These are phyloP conservation scores for Cenopis cana DNA, from an alignment of 2,888 invertebrate genomes.

Conservation along the genomic window DNA sequence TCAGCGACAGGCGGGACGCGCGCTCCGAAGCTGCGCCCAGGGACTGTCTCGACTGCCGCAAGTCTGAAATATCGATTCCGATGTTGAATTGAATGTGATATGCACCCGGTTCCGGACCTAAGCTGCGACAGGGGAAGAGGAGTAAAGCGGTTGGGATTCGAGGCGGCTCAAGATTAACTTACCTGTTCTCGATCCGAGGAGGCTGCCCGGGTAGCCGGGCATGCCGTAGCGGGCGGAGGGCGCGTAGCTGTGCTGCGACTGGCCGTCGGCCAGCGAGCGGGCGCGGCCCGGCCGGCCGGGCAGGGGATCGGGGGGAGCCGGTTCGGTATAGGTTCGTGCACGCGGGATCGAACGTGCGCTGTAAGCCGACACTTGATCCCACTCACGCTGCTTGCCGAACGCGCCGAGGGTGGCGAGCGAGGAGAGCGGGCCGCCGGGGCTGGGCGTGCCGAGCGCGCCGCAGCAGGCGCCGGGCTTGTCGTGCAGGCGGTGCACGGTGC, in stretches of 20 bases:
- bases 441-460: constrained; percentile 89
- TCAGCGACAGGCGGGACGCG: constrained; percentile 90
- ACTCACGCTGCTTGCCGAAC: constrained; percentile 93
- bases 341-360: constrained; percentile 95
- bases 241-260: constrained; percentile 95
- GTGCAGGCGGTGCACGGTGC: constrained; percentile 90
- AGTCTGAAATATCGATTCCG: constrained; percentile 83
- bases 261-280: constrained; percentile 94
- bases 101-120: constrained; percentile 36
- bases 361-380: constrained; percentile 92
- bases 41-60: constrained; percentile 94
- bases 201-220: constrained; percentile 90
- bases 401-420: constrained; percentile 93
- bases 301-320: constrained; percentile 88
- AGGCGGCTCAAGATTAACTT: constrained; percentile 54
- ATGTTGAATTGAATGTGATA: not conserved
- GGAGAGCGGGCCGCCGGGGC: constrained; percentile 91
- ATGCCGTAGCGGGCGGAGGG: constrained; percentile 92
- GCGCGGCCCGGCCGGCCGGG: constrained; percentile 91
- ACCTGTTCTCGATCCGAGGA: constrained; percentile 81
- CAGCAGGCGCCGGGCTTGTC: constrained; percentile 92
- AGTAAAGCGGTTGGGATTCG: constrained; percentile 48
- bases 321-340: constrained; percentile 91
- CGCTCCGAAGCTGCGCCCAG: constrained; percentile 93
- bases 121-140: constrained; percentile 45